Evolutionary conservation across 2,888 invertebrate species (phyloP).

Genomic region (Luffia ferchaultella): DNA sequence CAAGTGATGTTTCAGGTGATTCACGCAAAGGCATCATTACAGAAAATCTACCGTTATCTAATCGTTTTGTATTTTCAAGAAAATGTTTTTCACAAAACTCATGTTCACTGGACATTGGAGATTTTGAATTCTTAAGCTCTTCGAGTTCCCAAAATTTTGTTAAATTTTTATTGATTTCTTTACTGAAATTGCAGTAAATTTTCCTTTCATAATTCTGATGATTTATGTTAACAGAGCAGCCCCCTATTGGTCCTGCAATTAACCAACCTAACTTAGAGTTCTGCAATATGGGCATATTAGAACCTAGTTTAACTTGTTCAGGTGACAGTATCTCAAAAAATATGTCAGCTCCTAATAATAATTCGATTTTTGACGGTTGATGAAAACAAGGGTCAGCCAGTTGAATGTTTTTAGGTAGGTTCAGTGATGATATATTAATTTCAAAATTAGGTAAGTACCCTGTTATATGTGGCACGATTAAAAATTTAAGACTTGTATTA

Average conservation of each 20-base stretch:
- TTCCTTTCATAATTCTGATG: no score
- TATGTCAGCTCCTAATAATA: slow-evolving; percentile 14
- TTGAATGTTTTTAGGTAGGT: slow-evolving; percentile 5
- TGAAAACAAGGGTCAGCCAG: slow-evolving; percentile 15
- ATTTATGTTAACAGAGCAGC: slow-evolving; percentile 1
- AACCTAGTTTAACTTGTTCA: slow-evolving; percentile 11
- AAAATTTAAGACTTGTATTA: not conserved
- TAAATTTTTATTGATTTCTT: slow-evolving; percentile 8
- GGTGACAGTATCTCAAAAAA: slow-evolving; percentile 15
- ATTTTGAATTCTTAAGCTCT: slow-evolving; percentile 7
- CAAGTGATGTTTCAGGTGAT: slow-evolving; percentile 12
- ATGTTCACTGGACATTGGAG: slow-evolving; percentile 5
- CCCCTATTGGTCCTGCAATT: slow-evolving; percentile 10
- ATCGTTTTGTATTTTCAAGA: slow-evolving; percentile 11
- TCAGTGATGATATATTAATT: not conserved
- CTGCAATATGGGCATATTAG: slow-evolving; percentile 14
- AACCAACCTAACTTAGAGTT: slow-evolving; percentile 16
- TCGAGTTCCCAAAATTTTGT: slow-evolving; percentile 15
- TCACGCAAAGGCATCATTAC: slow-evolving; percentile 15
- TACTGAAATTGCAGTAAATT: slow-evolving; percentile 11
- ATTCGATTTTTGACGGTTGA: slow-evolving; percentile 11
- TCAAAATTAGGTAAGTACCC: not conserved
- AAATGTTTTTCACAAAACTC: slow-evolving; percentile 14
- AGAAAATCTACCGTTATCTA: slow-evolving; percentile 13
- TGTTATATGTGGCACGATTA: slow-evolving; percentile 12